Conservation (phyloP, 2,113 vertebrate genomes). For the Miniopterus natalensis region DNA sequence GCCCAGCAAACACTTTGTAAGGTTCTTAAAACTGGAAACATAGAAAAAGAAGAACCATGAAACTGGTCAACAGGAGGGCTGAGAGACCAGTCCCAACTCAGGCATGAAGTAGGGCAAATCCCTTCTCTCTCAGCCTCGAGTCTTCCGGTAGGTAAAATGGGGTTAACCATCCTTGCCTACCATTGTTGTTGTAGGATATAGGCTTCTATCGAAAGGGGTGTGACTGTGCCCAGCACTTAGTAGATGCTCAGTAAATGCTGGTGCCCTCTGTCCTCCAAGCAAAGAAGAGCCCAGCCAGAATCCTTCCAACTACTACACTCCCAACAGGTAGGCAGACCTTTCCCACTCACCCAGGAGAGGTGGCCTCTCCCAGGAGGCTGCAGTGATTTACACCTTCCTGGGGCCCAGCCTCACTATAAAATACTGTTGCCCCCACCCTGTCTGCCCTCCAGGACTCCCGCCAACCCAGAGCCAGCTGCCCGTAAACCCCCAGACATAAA, state of each 20-base stretch:
- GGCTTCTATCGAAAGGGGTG: background rate
- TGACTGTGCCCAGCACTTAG: background rate
- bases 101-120: background rate
- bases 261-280: background rate
- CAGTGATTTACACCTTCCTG: background rate
- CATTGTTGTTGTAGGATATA: background rate
- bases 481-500: conserved; percentile 72
- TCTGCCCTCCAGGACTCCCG: conserved; percentile 65
- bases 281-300: background rate
- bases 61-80: background rate
- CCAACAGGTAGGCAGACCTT: background rate
- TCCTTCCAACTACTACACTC: background rate
- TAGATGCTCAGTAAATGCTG: background rate
- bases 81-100: background rate
- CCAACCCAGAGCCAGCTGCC: conserved; percentile 70
- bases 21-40: background rate
- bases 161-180: background rate
- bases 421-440: conserved; percentile 65
- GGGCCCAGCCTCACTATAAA: conserved; percentile 66
- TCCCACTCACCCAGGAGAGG: background rate
- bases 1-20: background rate
- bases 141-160: background rate
- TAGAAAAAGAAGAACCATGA: background rate
- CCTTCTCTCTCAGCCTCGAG: background rate
- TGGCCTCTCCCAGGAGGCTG: background rate